Conservation (phyloP, 2,113 vertebrate species). For the Origma solitaria region DNA sequence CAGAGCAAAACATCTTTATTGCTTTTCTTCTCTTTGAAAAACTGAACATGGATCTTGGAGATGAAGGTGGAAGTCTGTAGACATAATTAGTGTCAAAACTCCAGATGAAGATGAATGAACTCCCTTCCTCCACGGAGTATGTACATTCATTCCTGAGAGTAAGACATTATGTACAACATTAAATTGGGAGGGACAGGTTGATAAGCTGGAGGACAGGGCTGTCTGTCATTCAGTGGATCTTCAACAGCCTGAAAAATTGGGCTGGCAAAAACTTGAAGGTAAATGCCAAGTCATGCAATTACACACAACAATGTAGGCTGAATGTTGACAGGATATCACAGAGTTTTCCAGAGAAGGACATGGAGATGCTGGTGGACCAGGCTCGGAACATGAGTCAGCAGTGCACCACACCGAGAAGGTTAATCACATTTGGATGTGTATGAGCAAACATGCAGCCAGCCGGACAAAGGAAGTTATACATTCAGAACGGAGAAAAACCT, state of each 20-base stretch:
- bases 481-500: background rate
- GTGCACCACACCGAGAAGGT: background rate
- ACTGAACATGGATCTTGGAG: background rate
- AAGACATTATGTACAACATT: background rate
- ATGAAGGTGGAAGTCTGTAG: background rate
- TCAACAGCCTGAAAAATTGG: background rate
- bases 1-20: background rate
- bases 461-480: background rate
- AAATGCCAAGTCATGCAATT: background rate
- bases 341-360: background rate
- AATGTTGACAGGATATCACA: background rate
- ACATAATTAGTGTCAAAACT: constrained; percentile 29
- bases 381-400: background rate
- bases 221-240: background rate
- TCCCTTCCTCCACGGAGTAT: background rate
- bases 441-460: background rate
- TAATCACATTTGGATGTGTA: background rate
- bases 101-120: constrained; percentile 29
- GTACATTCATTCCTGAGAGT: background rate
- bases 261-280: background rate
- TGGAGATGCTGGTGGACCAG: background rate
- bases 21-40: background rate
- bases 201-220: background rate
- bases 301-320: background rate
- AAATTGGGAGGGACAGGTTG: constrained; percentile 12